Evolutionary conservation across 1,140 invertebrate species (phyloP).

Genomic region (Plodia interpunctella): DNA sequence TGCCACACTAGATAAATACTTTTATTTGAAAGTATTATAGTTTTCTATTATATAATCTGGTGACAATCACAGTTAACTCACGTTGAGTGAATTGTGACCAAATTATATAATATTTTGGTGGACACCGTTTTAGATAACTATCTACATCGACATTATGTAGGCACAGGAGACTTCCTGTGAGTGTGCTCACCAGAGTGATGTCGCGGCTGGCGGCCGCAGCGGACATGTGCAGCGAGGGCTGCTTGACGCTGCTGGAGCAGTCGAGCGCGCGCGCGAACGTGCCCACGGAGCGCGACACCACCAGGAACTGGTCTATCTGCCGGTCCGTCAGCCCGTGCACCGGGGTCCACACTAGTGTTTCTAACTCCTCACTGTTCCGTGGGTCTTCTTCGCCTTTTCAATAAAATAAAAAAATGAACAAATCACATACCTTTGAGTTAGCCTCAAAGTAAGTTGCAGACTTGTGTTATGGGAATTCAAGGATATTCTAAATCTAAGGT

Average conservation of each 20-base stretch:
- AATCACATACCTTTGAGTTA: too few relatives aligned
- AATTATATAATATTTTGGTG: too few relatives aligned
- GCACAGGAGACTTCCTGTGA: too few relatives aligned
- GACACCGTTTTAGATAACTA: too few relatives aligned
- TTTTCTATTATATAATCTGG: too few relatives aligned
- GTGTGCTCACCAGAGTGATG: slow-evolving; percentile 89
- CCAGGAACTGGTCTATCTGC: slow-evolving; percentile 99
- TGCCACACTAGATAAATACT: too few relatives aligned
- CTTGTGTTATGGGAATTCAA: too few relatives aligned
- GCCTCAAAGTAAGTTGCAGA: background rate
- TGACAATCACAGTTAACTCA: too few relatives aligned
- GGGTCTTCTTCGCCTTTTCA: slow-evolving; percentile 86
- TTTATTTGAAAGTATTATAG: too few relatives aligned
- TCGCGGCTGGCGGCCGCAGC: slow-evolving; percentile 98
- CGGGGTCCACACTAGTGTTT: slow-evolving; percentile 96
- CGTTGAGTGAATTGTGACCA: too few relatives aligned
- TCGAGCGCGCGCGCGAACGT: slow-evolving; percentile 99
- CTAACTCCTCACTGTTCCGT: slow-evolving; percentile 87
- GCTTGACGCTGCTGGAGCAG: slow-evolving; percentile 98
- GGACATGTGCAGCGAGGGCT: slow-evolving; percentile 98
- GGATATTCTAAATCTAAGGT: too few relatives aligned
- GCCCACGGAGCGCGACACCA: slow-evolving; percentile 97
- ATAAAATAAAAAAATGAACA: slow-evolving; percentile 26
- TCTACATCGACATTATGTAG: too few relatives aligned
- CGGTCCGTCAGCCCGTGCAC: slow-evolving; percentile 92